Base-by-base conservation (phyloP, 2,888 invertebrate species). In the Campoplex nolae region DNA sequence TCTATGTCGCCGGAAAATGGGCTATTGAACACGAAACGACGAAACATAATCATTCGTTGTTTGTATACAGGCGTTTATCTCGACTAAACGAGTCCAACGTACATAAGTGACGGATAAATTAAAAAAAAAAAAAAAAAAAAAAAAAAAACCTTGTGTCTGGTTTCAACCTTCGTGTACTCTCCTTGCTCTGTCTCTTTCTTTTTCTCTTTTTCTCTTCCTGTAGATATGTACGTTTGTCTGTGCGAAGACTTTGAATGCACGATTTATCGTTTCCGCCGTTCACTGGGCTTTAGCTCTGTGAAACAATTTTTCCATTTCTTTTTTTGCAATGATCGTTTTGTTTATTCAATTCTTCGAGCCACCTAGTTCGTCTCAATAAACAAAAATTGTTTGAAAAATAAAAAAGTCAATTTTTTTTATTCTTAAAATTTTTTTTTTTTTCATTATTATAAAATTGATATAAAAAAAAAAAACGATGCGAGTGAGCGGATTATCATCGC, bases 211-310 rank as follows among this genome's bases (percentile, higher is more conserved):
- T 54, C 18, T 73, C 16, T 54, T 11, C 48, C 7, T 28, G 38
- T 32, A 80, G 32, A 32, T 73, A 80, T 48, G 62, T 32, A 80
- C 42, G 13, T 23, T n/a, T 75, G 56, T 56, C 4, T 54, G 7
- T n/a, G 18, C 32, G 73, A 6, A 28, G 71, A 38, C 51, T 23
- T 67, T 56, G 23, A 82, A 3, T 18, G 80, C 42, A 56, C 42
- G 68, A 68, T 82, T 82, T 75, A 82, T 75, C 75, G 75, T 82
- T 82, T 82, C 74, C 82, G 82, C 75, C 42, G 67, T 75, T 68
- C 45, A 65, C 75, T 42, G 56, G 3, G 51, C 73, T 73, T 51
- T 32, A 28, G 62, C 35, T 77, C 42, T 54, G 48, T 51, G 4
- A 56, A 82, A 68, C 67, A 23, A 68, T 75, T 65, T 82, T 75